phyloP scores from a whole-genome alignment of 92 coral and sea anemone species.

The Hydrozoanthus gracilis region DNA sequence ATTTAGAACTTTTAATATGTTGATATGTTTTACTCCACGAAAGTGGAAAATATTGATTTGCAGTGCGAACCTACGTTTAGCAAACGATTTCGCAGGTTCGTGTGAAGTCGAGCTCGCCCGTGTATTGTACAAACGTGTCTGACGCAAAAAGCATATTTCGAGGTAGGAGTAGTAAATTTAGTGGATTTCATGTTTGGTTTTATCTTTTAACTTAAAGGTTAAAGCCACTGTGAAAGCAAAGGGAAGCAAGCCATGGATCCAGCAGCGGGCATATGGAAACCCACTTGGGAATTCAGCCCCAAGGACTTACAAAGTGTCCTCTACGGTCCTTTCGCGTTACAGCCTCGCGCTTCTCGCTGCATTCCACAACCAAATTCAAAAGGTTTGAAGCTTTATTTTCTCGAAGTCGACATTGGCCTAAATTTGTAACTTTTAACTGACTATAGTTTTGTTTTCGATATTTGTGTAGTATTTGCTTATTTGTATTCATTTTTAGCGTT shows the following conservation, averaged over 20 bases:
- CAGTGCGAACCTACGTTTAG: background rate
- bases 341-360: background rate
- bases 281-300: slow-evolving; percentile 35
- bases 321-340: background rate
- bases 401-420: background rate
- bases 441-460: background rate
- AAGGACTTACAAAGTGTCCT: slow-evolving; percentile 4
- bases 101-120: background rate
- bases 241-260: background rate
- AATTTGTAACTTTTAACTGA: background rate
- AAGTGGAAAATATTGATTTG: too few species aligned
- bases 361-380: background rate
- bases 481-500: slow-evolving; percentile 22
- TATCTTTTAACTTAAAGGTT: background rate
- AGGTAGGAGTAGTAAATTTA: too few species aligned
- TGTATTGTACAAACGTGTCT: slow-evolving; percentile 27
- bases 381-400: slow-evolving; percentile 4
- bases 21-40: too few species aligned
- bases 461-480: background rate
- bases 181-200: too few species aligned
- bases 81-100: background rate
- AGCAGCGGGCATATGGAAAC: slow-evolving; percentile 18
- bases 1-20: too few species aligned
- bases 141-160: background rate
- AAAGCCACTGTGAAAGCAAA: too few species aligned